Conservation (phyloP, 2,113 vertebrate species). For the Toxostoma redivivum region DNA sequence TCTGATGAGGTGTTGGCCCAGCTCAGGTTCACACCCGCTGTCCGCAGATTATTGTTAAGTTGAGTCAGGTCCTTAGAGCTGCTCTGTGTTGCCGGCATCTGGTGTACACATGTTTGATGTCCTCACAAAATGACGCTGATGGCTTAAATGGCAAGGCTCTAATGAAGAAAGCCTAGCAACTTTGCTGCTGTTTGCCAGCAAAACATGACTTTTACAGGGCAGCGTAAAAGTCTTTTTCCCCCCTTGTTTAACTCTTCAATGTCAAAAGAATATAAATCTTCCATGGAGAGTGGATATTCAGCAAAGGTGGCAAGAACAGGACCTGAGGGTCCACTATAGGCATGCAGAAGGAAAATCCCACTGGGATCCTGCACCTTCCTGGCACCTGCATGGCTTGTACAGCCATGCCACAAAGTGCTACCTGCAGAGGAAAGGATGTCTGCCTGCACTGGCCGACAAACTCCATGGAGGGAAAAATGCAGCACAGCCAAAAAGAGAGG, state of each 20-base stretch:
- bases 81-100: constrained; percentile 76
- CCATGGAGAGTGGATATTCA: not conserved
- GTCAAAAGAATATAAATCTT: constrained; percentile 46
- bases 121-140: constrained; percentile 69
- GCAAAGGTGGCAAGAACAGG: not conserved
- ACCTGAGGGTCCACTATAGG: not conserved
- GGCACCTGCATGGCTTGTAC: not conserved
- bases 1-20: constrained; percentile 90
- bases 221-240: constrained; percentile 31
- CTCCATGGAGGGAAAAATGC: not conserved
- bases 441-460: not conserved
- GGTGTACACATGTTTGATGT: constrained; percentile 85
- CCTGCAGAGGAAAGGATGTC: not conserved
- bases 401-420: not conserved
- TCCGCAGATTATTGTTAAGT: constrained; percentile 86
- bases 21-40: constrained; percentile 89
- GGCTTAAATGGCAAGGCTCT: constrained; percentile 72
- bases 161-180: constrained; percentile 76
- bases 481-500: not conserved
- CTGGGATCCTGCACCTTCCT: not conserved
- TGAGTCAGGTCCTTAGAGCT: constrained; percentile 72
- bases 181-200: constrained; percentile 72
- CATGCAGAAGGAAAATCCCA: not conserved
- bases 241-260: constrained; percentile 41
- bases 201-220: constrained; percentile 68